Conservation (phyloP, 2,113 vertebrate species). For the Mustela lutreola region DNA sequence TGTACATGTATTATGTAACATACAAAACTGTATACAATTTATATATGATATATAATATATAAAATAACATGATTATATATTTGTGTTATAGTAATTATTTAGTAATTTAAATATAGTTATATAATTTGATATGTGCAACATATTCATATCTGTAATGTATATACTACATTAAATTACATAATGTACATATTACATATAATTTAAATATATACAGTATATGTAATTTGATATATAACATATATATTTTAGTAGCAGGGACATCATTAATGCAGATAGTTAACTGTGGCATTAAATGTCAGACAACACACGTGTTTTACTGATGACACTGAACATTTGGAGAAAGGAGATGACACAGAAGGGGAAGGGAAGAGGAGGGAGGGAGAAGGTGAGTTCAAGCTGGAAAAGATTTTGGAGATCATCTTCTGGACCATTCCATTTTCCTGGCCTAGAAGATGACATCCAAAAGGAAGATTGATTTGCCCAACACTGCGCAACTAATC, state of each 20-base stretch:
- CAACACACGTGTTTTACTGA: not conserved
- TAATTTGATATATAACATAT: not conserved
- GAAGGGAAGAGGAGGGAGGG: not conserved
- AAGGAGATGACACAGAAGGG: not conserved
- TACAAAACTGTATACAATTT: not conserved
- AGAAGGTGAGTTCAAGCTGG: not conserved
- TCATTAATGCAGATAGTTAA: conserved; percentile 17
- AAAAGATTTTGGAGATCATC: not conserved
- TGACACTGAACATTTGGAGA: not conserved
- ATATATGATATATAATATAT: not conserved
- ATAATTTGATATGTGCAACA: not conserved
- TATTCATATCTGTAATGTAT: not conserved
- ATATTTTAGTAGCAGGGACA: not conserved
- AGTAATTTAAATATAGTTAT: not conserved
- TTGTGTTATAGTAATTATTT: not conserved
- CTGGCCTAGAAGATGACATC: not conserved
- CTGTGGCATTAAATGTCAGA: conserved; percentile 17
- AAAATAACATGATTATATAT: not conserved
- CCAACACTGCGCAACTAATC: not conserved
- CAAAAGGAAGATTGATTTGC: not conserved
- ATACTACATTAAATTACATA: not conserved
- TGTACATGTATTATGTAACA: not conserved
- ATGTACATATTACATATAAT: not conserved
- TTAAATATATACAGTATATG: not conserved
- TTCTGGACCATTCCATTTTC: not conserved